Evolutionary conservation across 2,888 invertebrate genomes (phyloP).

Genomic region (Caradrina kadenii): DNA sequence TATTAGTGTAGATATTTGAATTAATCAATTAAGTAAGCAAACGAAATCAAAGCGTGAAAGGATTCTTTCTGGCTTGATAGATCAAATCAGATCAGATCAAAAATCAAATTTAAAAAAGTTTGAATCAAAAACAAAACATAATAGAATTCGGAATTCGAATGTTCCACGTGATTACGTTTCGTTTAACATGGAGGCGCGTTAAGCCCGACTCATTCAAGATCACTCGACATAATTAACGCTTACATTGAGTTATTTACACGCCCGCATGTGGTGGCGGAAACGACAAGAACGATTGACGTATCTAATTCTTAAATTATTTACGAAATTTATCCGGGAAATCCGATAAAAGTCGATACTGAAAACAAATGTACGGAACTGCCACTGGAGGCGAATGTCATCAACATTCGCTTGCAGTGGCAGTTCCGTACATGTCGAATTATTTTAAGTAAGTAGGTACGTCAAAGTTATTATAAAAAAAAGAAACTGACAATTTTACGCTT

Average conservation of each 20-base stretch:
- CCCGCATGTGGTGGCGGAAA: conserved; percentile 86
- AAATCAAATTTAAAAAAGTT: too few species aligned
- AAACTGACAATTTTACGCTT: conserved; percentile 13
- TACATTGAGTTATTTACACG: conserved; percentile 87
- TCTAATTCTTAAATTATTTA: conserved; percentile 74
- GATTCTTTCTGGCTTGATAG: too few species aligned
- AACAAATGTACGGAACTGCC: conserved; percentile 23
- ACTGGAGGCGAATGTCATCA: too few species aligned
- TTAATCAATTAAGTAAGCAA: too few species aligned
- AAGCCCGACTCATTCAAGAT: conserved; percentile 80
- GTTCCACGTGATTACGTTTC: conserved; percentile 77
- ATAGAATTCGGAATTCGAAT: conserved; percentile 75
- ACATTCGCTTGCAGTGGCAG: too few species aligned
- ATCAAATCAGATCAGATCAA: too few species aligned
- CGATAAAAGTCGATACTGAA: conserved; percentile 46
- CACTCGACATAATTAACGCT: conserved; percentile 87
- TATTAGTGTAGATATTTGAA: too few species aligned
- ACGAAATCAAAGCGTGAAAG: neutral
- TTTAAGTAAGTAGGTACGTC: too few species aligned
- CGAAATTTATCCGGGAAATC: conserved; percentile 60
- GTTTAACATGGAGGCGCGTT: conserved; percentile 71
- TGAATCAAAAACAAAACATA: conserved; percentile 58
- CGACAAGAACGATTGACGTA: conserved; percentile 76
- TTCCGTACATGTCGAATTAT: too few species aligned
- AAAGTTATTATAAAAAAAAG: conserved; percentile 21